A percentile compares a stretch with the other conserved stretches of the same genome.
These are phyloP conservation scores for Apotomis turbidana DNA, from an alignment of 2,888 invertebrate genomes.

Conservation along the genomic window DNA sequence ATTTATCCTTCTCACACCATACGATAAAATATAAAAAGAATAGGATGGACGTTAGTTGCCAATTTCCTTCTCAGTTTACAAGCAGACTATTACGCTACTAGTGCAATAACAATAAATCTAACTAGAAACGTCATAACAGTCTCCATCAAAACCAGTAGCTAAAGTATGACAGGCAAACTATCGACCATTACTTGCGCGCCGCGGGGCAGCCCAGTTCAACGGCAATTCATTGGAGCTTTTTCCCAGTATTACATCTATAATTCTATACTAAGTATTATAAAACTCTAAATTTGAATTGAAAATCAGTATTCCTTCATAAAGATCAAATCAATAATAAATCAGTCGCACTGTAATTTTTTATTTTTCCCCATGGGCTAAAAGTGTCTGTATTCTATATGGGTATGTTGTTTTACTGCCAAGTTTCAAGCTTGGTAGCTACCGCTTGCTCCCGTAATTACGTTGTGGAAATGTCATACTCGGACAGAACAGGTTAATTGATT, in stretches of 20 bases:
- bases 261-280: background rate
- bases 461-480: constrained; percentile 37
- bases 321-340: too few relatives aligned
- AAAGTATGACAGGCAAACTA: constrained; percentile 31
- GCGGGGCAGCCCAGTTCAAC: background rate
- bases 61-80: background rate
- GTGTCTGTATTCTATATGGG: background rate
- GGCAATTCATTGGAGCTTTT: background rate
- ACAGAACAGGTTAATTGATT: constrained; percentile 35
- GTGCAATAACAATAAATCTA: constrained; percentile 4
- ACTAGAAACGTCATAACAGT: constrained; percentile 1
- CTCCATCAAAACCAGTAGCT: constrained; percentile 34
- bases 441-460: constrained; percentile 16
- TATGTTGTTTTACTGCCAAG: background rate
- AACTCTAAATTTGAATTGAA: too few relatives aligned
- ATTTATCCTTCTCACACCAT: too few relatives aligned
- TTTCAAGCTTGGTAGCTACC: background rate
- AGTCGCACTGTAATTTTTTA: too few relatives aligned
- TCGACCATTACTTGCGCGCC: constrained; percentile 21
- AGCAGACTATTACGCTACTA: background rate
- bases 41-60: background rate
- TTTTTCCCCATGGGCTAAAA: background rate
- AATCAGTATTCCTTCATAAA: too few relatives aligned
- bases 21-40: background rate
- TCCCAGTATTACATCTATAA: background rate